These are phyloP conservation scores for Syngnathoides biaculeatus DNA, from an alignment of 2,113 vertebrate genomes.

Conservation along the genomic window DNA sequence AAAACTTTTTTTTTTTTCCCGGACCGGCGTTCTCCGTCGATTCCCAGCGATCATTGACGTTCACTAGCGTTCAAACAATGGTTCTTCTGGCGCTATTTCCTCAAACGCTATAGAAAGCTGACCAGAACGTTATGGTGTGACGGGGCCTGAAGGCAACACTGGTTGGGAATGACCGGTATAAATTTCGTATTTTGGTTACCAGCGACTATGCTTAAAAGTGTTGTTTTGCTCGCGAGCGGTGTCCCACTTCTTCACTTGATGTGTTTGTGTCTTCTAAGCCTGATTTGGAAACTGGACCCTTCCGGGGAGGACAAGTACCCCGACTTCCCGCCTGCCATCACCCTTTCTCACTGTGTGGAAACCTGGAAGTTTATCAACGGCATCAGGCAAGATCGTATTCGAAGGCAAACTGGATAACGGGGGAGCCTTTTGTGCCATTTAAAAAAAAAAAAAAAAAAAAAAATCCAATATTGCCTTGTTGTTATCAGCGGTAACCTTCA, in stretches of 20 bases:
- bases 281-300: conserved; percentile 77
- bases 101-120: no score
- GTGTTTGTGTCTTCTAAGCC: conserved; percentile 66
- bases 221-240: neutral
- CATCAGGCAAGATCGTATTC: conserved; percentile 70
- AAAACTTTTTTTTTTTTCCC: no score
- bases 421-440: neutral
- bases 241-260: neutral
- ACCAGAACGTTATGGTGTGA: no score
- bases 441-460: no score
- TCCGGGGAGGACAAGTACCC: conserved; percentile 80
- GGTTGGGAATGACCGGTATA: no score
- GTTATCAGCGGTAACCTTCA: no score
- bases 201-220: neutral
- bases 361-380: conserved; percentile 79
- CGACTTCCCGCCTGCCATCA: conserved; percentile 78
- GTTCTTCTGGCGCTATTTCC: no score
- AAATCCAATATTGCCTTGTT: neutral
- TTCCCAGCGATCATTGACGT: no score
- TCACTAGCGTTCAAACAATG: no score
- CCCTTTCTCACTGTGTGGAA: conserved; percentile 68
- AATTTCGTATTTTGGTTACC: neutral
- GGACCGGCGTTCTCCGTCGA: no score
- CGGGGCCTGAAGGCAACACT: no score
- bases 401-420: conserved; percentile 38